Percentiles rank a stretch among this genome's conserved stretches.
phyloP scores from a whole-genome alignment of 1,140 invertebrate species.

The Protaetia brevitarsis region DNA sequence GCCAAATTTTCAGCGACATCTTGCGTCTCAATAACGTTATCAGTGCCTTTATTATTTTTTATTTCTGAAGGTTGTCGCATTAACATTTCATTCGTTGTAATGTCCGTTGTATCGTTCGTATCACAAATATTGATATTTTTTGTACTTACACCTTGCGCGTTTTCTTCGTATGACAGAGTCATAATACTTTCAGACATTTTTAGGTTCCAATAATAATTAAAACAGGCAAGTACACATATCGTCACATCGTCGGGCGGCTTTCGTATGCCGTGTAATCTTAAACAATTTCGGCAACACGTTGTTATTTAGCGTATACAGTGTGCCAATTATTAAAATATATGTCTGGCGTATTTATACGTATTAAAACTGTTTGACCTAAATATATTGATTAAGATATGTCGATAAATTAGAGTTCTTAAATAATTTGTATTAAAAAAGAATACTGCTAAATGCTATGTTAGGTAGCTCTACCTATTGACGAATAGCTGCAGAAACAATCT shows the following conservation, averaged over 20 bases:
- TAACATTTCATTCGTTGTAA: conserved; percentile 2
- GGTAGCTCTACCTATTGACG: no score
- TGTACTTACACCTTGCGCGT: conserved; percentile 1
- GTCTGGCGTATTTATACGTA: conserved; percentile 19
- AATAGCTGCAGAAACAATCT: no score
- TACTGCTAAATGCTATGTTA: no score
- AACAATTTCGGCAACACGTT: not conserved
- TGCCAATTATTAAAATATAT: conserved; percentile 15
- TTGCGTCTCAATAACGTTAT: conserved; percentile 2
- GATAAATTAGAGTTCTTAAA: not conserved
- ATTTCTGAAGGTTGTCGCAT: not conserved
- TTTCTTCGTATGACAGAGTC: not conserved
- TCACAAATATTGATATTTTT: not conserved
- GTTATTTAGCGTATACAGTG: not conserved
- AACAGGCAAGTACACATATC: conserved; percentile 1
- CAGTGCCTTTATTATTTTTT: not conserved
- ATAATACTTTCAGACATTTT: conserved; percentile 8
- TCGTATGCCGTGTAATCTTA: not conserved
- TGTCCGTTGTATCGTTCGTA: not conserved
- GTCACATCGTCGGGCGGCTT: not conserved
- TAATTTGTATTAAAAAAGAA: no score
- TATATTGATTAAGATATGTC: conserved; percentile 24
- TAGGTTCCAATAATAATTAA: not conserved
- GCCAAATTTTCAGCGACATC: conserved; percentile 7
- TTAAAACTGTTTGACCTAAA: conserved; percentile 26